These are phyloP conservation scores for Scalopus aquaticus DNA, from an alignment of 2,113 vertebrate genomes.

Conservation along the genomic window DNA sequence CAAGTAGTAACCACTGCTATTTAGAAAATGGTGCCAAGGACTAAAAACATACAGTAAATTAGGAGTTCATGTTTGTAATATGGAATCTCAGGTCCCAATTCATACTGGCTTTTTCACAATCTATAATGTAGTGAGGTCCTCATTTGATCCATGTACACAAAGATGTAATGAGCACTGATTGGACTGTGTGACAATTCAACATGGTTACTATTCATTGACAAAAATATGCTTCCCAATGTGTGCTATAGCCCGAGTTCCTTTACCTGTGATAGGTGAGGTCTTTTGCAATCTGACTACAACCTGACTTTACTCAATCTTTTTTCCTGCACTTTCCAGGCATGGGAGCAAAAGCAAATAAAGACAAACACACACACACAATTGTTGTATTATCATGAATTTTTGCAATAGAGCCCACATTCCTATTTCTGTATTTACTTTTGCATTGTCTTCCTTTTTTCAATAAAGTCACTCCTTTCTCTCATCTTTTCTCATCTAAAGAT, in stretches of 20 bases:
- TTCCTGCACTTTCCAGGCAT: not conserved
- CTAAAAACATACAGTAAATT: not conserved
- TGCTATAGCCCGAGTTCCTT: not conserved
- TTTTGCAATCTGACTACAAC: not conserved
- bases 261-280: not conserved
- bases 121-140: not conserved
- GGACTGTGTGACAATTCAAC: not conserved
- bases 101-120: not conserved
- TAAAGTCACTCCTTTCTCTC: not conserved
- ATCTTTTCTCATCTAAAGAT: not conserved
- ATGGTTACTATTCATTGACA: not conserved
- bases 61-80: not conserved
- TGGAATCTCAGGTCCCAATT: not conserved
- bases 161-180: not conserved
- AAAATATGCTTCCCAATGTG: not conserved
- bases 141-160: not conserved
- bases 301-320: not conserved
- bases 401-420: not conserved
- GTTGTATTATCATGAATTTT: not conserved
- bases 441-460: not conserved
- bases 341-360: not conserved
- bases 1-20: not conserved
- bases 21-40: not conserved
- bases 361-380: not conserved
- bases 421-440: not conserved